Conservation (phyloP, 2,113 vertebrate species). For the Tinamus guttatus region DNA sequence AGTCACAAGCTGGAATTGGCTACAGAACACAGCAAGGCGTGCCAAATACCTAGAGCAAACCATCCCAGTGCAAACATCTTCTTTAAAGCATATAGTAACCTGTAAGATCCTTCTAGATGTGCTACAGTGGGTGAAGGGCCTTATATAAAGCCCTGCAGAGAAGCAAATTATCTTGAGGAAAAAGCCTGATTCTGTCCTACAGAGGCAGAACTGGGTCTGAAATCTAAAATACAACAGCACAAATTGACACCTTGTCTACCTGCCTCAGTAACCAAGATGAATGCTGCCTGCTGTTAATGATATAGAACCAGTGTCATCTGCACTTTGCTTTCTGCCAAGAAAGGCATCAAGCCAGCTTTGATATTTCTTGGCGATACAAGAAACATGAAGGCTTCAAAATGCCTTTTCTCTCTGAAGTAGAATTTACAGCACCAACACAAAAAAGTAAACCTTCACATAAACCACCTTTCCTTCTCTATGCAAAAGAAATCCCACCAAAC, state of each 20-base stretch:
- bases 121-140: background rate
- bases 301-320: background rate
- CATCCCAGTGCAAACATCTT: background rate
- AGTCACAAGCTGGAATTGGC: background rate
- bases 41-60: background rate
- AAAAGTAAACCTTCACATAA: background rate
- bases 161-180: background rate
- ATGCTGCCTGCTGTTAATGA: background rate
- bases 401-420: background rate
- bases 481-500: background rate
- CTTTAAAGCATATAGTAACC: background rate
- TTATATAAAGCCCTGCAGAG: background rate
- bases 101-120: background rate
- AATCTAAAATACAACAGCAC: background rate
- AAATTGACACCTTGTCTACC: fast-evolving
- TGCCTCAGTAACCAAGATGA: background rate
- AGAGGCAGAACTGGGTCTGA: background rate
- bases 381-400: background rate
- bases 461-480: background rate
- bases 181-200: background rate
- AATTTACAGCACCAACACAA: background rate
- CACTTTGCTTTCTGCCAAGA: background rate
- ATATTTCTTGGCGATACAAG: background rate
- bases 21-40: background rate
- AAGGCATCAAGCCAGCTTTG: background rate